phyloP scores from a whole-genome alignment of 1,140 invertebrate genomes.

The Paramacrobiotus metropolitanus region DNA sequence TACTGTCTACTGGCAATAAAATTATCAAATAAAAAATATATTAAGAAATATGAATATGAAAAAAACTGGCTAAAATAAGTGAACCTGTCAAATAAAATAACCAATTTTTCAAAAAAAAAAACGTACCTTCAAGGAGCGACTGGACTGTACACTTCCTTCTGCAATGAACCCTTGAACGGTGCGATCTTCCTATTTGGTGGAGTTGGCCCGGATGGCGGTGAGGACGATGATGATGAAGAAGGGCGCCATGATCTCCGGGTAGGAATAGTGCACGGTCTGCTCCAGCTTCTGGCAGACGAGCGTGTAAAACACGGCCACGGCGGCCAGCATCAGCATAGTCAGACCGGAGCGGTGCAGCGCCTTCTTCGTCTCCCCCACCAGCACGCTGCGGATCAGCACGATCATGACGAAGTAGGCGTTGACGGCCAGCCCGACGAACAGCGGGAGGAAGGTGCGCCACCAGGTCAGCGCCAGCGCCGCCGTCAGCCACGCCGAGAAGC shows the following conservation, averaged over 20 bases:
- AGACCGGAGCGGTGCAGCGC: conserved; percentile 53
- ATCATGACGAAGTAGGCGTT: conserved; percentile 83
- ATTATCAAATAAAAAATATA: too few species aligned
- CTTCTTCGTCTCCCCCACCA: conserved; percentile 36
- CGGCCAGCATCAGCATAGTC: conserved; percentile 53
- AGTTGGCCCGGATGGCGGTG: neutral
- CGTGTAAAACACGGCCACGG: conserved; percentile 76
- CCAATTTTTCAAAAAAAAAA: too few species aligned
- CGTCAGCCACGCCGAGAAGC: conserved; percentile 9
- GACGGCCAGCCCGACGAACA: conserved; percentile 69
- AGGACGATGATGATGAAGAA: neutral
- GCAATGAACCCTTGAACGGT: too few species aligned
- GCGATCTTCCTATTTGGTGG: too few species aligned
- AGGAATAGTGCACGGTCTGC: conserved; percentile 19
- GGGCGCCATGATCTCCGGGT: neutral
- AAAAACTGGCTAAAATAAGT: too few species aligned
- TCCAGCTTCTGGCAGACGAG: conserved; percentile 65
- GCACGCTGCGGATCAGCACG: conserved; percentile 68
- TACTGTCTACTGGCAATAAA: too few species aligned
- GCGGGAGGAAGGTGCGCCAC: conserved; percentile 62
- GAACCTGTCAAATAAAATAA: too few species aligned
- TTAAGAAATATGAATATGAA: too few species aligned
- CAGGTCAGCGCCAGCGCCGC: conserved; percentile 28
- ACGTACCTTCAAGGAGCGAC: too few species aligned
- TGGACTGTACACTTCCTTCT: too few species aligned